phyloP scores from a whole-genome alignment of 2,888 invertebrate genomes.

The Leucophenga montana region DNA sequence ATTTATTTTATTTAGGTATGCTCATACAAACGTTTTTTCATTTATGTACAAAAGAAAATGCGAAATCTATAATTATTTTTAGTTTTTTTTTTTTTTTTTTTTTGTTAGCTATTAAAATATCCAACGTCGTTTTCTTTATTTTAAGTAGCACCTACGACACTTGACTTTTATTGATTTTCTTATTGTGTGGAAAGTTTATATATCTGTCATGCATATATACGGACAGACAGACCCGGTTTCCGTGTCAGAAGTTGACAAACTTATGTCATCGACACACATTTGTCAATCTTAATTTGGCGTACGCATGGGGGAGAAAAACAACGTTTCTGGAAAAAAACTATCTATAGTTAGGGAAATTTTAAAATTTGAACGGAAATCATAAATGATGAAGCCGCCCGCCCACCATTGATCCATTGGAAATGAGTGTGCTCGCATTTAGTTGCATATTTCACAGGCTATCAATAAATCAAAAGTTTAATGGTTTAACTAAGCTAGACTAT shows the following conservation, averaged over 20 bases:
- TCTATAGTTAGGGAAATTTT: not conserved
- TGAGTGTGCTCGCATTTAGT: too few species aligned
- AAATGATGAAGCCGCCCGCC: too few species aligned
- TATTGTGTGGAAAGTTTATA: not conserved
- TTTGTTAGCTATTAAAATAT: too few species aligned
- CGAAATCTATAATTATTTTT: too few species aligned
- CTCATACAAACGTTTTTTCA: too few species aligned
- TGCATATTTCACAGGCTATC: too few species aligned
- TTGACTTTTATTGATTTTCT: conserved; percentile 12
- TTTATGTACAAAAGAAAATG: too few species aligned
- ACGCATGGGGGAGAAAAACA: not conserved
- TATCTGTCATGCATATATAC: not conserved
- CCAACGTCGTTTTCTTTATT: not conserved
- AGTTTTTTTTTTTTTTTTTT: too few species aligned
- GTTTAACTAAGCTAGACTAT: not conserved
- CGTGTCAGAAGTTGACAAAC: not conserved
- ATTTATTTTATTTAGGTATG: too few species aligned
- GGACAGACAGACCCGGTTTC: not conserved
- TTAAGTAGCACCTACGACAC: conserved; percentile 1
- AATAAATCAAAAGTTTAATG: conserved; percentile 13
- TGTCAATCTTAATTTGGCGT: conserved; percentile 16
- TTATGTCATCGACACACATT: conserved; percentile 15
- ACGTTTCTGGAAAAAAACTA: not conserved
- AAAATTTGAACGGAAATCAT: not conserved
- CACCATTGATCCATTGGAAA: too few species aligned